Percentiles rank a stretch among this genome's conserved stretches.
Evolutionary conservation across 2,113 vertebrate species (phyloP).

Genomic region (Rafetus swinhoei): DNA sequence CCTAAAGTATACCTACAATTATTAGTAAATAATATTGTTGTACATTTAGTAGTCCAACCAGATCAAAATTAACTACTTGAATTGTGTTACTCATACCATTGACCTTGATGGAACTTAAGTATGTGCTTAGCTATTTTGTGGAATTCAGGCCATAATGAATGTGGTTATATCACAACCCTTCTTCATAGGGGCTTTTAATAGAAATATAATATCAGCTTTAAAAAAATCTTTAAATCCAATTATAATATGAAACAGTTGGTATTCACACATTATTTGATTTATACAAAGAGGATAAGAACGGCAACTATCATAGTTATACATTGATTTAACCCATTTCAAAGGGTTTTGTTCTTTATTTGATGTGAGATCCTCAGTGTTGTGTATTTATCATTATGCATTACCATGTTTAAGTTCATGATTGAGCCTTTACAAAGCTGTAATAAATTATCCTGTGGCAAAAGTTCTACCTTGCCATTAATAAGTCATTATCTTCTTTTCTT

Average conservation of each 20-base stretch:
- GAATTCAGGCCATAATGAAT: neutral
- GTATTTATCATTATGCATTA: neutral
- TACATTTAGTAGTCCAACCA: slow-evolving; percentile 1
- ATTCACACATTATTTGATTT: neutral
- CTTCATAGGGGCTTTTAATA: neutral
- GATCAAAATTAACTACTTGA: neutral
- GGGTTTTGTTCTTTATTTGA: neutral
- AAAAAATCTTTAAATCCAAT: neutral
- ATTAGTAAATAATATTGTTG: neutral
- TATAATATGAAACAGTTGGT: neutral
- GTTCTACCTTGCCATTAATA: neutral
- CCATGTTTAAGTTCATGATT: neutral
- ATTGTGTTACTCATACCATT: neutral
- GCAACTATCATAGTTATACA: neutral
- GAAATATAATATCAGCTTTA: neutral
- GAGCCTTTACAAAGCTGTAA: neutral
- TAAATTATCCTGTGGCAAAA: neutral
- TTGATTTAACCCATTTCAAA: neutral
- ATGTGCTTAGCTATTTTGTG: neutral
- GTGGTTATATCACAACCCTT: neutral
- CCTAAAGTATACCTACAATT: neutral
- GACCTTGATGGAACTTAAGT: neutral
- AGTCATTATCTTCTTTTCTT: slow-evolving; percentile 44
- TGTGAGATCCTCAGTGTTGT: neutral
- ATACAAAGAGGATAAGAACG: neutral